phyloP scores from a whole-genome alignment of 2,797 vertebrate genomes.

The Atherinosoma microstoma region DNA sequence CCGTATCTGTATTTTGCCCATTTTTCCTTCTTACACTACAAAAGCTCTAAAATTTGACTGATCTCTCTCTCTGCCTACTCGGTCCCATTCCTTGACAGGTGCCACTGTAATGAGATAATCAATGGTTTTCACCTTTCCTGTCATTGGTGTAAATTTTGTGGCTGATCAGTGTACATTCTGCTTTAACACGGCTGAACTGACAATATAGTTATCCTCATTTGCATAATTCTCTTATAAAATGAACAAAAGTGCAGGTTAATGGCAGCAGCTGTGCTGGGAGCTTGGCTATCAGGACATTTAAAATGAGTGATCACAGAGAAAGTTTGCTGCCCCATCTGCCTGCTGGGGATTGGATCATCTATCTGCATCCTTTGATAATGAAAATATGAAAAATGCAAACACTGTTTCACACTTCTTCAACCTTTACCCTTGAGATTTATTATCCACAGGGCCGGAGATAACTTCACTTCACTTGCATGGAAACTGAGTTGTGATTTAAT shows the following conservation, averaged over 20 bases:
- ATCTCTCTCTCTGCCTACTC: background rate
- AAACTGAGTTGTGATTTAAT: background rate
- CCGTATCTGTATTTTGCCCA: background rate
- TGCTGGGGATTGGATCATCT: background rate
- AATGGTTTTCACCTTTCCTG: conserved; percentile 1
- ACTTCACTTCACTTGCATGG: too few species aligned
- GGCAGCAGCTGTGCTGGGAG: background rate
- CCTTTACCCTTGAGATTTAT: background rate
- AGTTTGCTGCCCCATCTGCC: conserved; percentile 21
- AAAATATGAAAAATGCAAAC: conserved; percentile 14
- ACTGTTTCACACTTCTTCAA: background rate
- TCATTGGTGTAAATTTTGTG: background rate
- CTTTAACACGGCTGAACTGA: background rate
- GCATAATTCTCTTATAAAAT: conserved; percentile 23
- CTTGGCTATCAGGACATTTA: conserved; percentile 1
- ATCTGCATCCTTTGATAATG: conserved; percentile 11
- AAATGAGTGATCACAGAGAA: conserved; percentile 19
- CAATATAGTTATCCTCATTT: conserved; percentile 8
- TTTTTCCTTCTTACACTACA: background rate
- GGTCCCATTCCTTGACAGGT: background rate
- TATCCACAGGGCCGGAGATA: background rate
- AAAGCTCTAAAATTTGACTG: background rate
- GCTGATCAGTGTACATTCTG: conserved; percentile 2
- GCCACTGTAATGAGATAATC: background rate
- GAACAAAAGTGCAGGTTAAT: conserved; percentile 19